Evolutionary conservation across 2,888 invertebrate genomes (phyloP).

Genomic region (Celastrina argiolus): DNA sequence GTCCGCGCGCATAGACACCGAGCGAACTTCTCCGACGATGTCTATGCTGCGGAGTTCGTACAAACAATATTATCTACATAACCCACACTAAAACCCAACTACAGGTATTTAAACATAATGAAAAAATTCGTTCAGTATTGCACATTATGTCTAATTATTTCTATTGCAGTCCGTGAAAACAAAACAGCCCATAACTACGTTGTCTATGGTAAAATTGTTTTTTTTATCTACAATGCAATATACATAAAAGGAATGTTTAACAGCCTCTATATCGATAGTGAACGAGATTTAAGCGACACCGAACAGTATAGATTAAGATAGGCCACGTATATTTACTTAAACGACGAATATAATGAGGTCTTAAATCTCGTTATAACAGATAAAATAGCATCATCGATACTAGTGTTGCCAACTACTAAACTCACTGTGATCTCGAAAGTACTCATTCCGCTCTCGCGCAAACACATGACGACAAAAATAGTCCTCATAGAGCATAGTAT

Average conservation of each 20-base stretch:
- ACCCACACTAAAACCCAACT: conserved; percentile 50
- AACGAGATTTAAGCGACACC: conserved; percentile 28
- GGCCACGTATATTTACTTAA: conserved; percentile 22
- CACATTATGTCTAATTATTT: conserved; percentile 46
- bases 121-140: conserved; percentile 48
- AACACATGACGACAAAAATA: neutral
- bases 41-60: conserved; percentile 50
- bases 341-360: neutral
- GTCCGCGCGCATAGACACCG: conserved; percentile 47
- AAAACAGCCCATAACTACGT: conserved; percentile 67
- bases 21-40: conserved; percentile 26
- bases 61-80: conserved; percentile 43
- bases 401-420: conserved; percentile 18
- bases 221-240: conserved; percentile 45
- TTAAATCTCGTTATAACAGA: conserved; percentile 29
- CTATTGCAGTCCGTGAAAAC: conserved; percentile 46
- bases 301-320: conserved; percentile 20
- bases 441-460: neutral
- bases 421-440: conserved; percentile 13
- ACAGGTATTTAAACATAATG: conserved; percentile 49
- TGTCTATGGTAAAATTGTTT: conserved; percentile 53
- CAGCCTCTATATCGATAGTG: conserved; percentile 40
- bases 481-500: conserved; percentile 22
- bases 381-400: conserved; percentile 31
- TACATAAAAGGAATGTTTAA: conserved; percentile 61